Evolutionary conservation across 2,113 vertebrate species (phyloP).

Genomic region (Neolamprologus hecqui): DNA sequence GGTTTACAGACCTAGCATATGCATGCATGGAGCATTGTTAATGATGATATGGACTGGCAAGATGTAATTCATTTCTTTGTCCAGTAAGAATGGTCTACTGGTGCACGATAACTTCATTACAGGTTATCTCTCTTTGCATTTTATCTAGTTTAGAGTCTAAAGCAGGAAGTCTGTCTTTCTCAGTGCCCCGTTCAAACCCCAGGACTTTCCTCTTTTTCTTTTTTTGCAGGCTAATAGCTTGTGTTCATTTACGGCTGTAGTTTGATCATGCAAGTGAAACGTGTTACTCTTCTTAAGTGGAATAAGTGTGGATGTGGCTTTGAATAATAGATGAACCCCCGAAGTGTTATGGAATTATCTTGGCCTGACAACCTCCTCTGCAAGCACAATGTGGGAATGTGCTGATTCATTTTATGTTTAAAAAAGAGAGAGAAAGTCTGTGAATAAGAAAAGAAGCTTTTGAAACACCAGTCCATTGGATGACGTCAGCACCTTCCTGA

Average conservation of each 20-base stretch:
- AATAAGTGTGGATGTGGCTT: constrained; percentile 21
- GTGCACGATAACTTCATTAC: neutral
- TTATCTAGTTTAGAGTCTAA: neutral
- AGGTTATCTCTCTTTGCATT: neutral
- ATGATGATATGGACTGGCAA: neutral
- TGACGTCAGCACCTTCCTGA: neutral
- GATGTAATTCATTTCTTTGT: neutral
- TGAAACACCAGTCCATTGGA: neutral
- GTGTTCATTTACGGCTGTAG: neutral
- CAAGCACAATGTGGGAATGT: constrained; percentile 5
- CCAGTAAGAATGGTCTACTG: neutral
- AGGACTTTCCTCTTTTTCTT: neutral
- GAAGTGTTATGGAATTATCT: constrained; percentile 26
- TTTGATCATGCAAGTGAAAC: constrained; percentile 8
- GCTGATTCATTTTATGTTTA: neutral
- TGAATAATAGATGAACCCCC: constrained; percentile 48
- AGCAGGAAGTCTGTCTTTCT: neutral
- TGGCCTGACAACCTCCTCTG: constrained; percentile 7
- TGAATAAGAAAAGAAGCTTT: neutral
- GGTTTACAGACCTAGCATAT: neutral
- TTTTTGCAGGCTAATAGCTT: neutral
- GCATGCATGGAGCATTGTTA: neutral
- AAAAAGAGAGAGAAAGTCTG: neutral
- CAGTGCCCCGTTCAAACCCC: neutral
- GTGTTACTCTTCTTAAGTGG: constrained; percentile 1